Evolutionary conservation across 2,888 invertebrate genomes (phyloP).

Genomic region (Epinotia brunnichana): DNA sequence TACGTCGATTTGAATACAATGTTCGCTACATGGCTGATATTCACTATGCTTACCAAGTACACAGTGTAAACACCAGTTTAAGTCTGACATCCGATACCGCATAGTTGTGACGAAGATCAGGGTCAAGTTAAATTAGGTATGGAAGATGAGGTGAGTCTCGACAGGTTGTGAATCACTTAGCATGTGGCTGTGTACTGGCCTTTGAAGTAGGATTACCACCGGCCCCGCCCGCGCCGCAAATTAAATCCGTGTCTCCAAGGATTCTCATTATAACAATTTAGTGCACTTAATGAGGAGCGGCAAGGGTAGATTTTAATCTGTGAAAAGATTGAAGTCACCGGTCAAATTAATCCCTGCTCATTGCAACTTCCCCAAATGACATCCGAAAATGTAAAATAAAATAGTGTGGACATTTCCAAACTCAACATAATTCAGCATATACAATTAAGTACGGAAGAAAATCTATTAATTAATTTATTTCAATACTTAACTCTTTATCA

Average conservation of each 20-base stretch:
- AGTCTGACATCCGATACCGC: neutral
- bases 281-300: conserved; percentile 58
- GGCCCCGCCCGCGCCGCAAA: conserved; percentile 66
- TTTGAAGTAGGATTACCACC: conserved; percentile 80
- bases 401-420: too few species aligned
- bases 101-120: neutral
- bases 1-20: conserved; percentile 51
- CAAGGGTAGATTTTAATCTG: conserved; percentile 28
- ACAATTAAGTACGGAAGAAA: too few species aligned
- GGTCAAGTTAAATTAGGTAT: neutral
- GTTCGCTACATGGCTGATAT: conserved; percentile 36
- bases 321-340: conserved; percentile 19
- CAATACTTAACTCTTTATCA: too few species aligned
- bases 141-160: neutral
- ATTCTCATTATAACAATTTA: conserved; percentile 73
- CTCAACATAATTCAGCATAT: too few species aligned
- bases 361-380: neutral
- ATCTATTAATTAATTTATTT: too few species aligned
- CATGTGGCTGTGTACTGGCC: conserved; percentile 61
- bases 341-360: conserved; percentile 21
- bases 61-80: neutral
- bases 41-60: neutral
- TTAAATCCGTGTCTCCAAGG: conserved; percentile 72
- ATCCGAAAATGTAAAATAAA: neutral
- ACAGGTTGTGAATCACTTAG: neutral